Percentiles rank a stretch among this genome's conserved stretches.
phyloP scores from a whole-genome alignment of 2,797 vertebrate genomes.

The Crocidura indochinensis region DNA sequence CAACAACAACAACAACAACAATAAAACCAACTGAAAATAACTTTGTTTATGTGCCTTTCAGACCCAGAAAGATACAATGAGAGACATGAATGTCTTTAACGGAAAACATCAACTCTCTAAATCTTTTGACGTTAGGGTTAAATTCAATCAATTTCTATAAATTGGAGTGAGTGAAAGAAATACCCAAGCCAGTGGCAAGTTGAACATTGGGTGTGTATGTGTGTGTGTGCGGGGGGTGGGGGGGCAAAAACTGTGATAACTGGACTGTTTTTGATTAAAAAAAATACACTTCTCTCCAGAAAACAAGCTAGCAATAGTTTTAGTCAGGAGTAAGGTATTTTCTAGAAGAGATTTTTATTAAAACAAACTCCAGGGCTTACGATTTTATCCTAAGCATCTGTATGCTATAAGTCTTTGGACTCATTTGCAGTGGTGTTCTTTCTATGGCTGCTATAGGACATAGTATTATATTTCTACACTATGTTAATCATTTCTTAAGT shows the following conservation, averaged over 20 bases:
- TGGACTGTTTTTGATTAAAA: not conserved
- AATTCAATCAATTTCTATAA: not conserved
- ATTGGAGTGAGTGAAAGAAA: not conserved
- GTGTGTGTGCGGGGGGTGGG: too few species aligned
- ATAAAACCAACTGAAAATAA: not conserved
- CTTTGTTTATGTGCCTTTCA: not conserved
- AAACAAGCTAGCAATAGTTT: not conserved
- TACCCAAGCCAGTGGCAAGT: not conserved
- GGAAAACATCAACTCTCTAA: not conserved
- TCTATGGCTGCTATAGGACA: not conserved
- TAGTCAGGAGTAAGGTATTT: not conserved
- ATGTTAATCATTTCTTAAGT: constrained; percentile 55
- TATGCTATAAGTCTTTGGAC: constrained; percentile 14
- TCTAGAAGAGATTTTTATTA: not conserved
- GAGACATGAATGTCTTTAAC: not conserved
- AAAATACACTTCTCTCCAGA: not conserved
- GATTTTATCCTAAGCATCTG: constrained; percentile 33
- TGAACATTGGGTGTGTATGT: too few species aligned
- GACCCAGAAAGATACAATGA: not conserved
- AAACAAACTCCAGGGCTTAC: constrained; percentile 9
- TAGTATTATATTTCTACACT: constrained; percentile 32
- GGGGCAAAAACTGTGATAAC: not conserved
- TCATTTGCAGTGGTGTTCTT: constrained; percentile 32
- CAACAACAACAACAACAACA: too few species aligned
- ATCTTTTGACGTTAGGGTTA: constrained; percentile 17